Evolutionary conservation across 2,797 vertebrate species (phyloP).

Genomic region (Pangasius mekongensis): DNA sequence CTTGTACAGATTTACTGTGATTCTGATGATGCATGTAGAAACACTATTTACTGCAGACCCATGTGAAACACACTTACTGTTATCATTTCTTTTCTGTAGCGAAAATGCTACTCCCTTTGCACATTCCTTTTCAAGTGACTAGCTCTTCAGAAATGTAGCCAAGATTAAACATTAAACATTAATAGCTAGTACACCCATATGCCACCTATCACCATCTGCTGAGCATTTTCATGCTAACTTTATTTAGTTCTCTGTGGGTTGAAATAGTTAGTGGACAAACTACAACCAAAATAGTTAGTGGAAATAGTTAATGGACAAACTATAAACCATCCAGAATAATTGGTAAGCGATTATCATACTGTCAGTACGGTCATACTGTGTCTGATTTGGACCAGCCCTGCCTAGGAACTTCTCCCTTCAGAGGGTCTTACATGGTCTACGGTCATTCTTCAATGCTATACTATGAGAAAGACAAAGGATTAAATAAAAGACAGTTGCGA

Average conservation of each 20-base stretch:
- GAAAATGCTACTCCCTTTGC: background rate
- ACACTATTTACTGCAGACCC: background rate
- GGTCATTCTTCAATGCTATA: background rate
- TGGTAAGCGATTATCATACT: background rate
- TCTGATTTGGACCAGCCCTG: background rate
- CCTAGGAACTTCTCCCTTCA: background rate
- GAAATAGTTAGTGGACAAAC: too few species aligned
- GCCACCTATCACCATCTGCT: constrained; percentile 9
- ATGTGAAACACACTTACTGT: background rate
- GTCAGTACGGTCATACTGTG: background rate
- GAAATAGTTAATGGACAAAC: background rate
- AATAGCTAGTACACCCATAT: constrained; percentile 11
- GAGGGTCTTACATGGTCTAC: background rate
- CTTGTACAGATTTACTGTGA: constrained; percentile 7
- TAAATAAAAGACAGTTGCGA: background rate
- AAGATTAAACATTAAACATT: constrained; percentile 36
- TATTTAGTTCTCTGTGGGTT: background rate
- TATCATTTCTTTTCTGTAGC: background rate
- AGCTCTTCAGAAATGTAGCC: background rate
- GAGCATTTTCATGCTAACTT: constrained; percentile 1
- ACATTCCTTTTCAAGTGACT: constrained; percentile 3
- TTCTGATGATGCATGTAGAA: background rate
- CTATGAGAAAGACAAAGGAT: background rate
- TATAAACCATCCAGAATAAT: background rate
- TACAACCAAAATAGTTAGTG: background rate